Evolutionary conservation across 2,888 invertebrate genomes (phyloP), one percentile per base, ranked within the genome.

Genomic region (Hylaea fasciaria): DNA sequence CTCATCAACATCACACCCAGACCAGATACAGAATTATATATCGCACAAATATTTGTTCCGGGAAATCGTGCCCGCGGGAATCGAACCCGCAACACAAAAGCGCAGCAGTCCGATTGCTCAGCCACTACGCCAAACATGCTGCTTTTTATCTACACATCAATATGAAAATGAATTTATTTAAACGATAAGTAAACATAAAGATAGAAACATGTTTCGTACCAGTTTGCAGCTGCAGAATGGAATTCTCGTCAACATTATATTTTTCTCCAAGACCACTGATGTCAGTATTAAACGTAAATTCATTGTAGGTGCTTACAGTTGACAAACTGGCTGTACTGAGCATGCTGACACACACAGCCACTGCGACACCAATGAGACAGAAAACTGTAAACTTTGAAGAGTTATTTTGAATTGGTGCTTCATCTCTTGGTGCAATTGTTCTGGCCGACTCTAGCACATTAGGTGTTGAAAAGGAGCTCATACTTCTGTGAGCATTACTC

Each of bases 221-320:
- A 71, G 79, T 73, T 78, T 83, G 80, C 39, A 91, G 72, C 73
- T 85, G 79, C 41, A 90, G 70, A 56, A 91, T 82, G 12, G 86
- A 78, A 68, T 87, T 70, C 56, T 77, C 74, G 71, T 76, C 78
- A 17, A 90, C 76, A 70, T 81, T 82, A 70, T 89, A 91, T 70
- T 84, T 86, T 37, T 76, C 70, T 56, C 84, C 82, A 29, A 91
- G 66, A 50, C 70, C 64, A 63, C 77, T 74, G 47, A 91, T 71
- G 72, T 87, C 87, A 62, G 76, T 80, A 59, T 80, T 76, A 72
- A 89, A 91, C 61, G 66, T 78, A 14, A 63, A 62, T 71, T 81
- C 76, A 76, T 84, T 81, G 73, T 86, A 83, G 53, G 53, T 53
- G 10, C 60, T 48, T 43, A 12, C 43, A 28, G 37, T 57, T 10